Evolutionary conservation across 1,140 invertebrate species (phyloP).

Genomic region (Drosophila subpulchrella): DNA sequence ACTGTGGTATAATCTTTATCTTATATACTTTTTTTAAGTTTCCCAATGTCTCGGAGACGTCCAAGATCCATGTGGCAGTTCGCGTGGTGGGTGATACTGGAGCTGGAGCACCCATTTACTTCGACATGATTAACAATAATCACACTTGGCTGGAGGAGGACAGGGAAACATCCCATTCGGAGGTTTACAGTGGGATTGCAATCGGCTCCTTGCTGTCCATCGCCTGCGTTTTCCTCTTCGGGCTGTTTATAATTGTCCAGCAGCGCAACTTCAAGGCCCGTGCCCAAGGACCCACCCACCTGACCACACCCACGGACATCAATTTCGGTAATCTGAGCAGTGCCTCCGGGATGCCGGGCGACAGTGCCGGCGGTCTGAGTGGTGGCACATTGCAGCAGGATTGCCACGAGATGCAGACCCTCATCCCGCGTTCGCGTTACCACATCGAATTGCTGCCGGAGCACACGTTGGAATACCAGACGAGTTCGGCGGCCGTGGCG

Average conservation of each 20-base stretch:
- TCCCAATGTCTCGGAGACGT: conserved; percentile 76
- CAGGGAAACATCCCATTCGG: conserved; percentile 38
- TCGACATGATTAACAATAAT: conserved; percentile 66
- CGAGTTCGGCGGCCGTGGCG: conserved; percentile 52
- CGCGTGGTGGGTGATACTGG: conserved; percentile 79
- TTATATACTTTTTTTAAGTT: conserved; percentile 54
- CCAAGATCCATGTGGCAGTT: conserved; percentile 78
- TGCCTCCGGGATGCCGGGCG: conserved; percentile 69
- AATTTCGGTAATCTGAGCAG: conserved; percentile 77
- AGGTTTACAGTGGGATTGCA: conserved; percentile 75
- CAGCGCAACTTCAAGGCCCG: conserved; percentile 73
- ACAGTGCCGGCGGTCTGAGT: conserved; percentile 76
- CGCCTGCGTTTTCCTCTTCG: conserved; percentile 72
- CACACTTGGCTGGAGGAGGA: conserved; percentile 49
- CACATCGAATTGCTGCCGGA: conserved; percentile 72
- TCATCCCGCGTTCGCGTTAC: conserved; percentile 74
- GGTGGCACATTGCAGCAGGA: conserved; percentile 77
- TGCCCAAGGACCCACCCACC: conserved; percentile 69
- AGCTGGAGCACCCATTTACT: conserved; percentile 74
- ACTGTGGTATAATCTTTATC: background rate
- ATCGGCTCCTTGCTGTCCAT: conserved; percentile 76
- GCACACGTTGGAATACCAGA: conserved; percentile 70
- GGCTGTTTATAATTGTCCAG: conserved; percentile 74
- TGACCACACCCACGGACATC: conserved; percentile 76
- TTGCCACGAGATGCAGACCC: conserved; percentile 82